A percentile compares a stretch with the other conserved stretches of the same genome.
Evolutionary conservation across 2,113 vertebrate genomes (phyloP).

Genomic region (Gnathochromis pfefferi): DNA sequence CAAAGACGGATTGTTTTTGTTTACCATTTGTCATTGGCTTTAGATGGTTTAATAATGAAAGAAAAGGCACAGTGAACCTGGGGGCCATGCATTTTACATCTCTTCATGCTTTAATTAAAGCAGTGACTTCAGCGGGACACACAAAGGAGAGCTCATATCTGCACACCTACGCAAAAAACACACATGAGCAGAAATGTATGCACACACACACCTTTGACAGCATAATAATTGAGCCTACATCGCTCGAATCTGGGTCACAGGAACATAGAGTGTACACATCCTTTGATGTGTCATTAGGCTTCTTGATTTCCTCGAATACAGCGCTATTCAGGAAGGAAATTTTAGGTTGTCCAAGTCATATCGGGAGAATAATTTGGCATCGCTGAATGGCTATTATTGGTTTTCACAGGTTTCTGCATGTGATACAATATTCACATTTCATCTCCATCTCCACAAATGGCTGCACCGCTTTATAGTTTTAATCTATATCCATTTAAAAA

Average conservation of each 20-base stretch:
- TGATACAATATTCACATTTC: neutral
- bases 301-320: slow-evolving; percentile 26
- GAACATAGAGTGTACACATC: neutral
- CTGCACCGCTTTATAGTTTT: neutral
- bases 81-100: slow-evolving; percentile 15
- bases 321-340: slow-evolving; percentile 1
- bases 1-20: slow-evolving; percentile 12
- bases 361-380: neutral
- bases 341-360: slow-evolving; percentile 4
- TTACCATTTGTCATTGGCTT: slow-evolving; percentile 1
- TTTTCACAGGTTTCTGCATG: slow-evolving; percentile 1
- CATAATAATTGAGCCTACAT: slow-evolving; percentile 39
- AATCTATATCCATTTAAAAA: slow-evolving; percentile 24
- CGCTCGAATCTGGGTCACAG: slow-evolving; percentile 52
- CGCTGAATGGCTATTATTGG: neutral
- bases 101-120: slow-evolving; percentile 45
- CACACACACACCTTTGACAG: slow-evolving; percentile 27
- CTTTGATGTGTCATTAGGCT: slow-evolving; percentile 54
- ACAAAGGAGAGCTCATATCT: slow-evolving; percentile 9
- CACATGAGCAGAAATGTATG: neutral
- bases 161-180: neutral
- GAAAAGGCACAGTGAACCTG: slow-evolving; percentile 10
- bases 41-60: slow-evolving; percentile 37
- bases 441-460: neutral
- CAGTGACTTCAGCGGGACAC: slow-evolving; percentile 15